These are phyloP conservation scores for Spizaetus ornatus DNA, from an alignment of 2,113 vertebrate genomes.

Conservation along the genomic window DNA sequence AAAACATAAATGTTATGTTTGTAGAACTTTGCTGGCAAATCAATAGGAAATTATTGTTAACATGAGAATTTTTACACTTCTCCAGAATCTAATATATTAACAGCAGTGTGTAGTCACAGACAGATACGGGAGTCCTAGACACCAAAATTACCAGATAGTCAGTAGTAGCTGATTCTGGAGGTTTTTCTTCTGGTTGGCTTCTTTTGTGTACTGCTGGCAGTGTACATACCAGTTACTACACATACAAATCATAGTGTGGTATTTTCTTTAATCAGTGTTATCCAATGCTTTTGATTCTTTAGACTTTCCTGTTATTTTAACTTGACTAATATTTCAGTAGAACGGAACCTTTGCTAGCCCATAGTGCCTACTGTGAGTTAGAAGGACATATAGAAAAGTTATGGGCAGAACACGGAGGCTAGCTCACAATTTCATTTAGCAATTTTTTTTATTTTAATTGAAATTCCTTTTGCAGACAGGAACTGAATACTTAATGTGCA, in stretches of 20 bases:
- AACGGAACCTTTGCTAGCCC: not conserved
- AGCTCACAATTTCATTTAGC: not conserved
- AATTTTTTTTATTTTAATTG: not conserved
- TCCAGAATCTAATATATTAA: not conserved
- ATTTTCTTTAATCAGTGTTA: not conserved
- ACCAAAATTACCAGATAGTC: not conserved
- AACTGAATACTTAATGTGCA: not conserved
- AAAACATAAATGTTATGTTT: not conserved
- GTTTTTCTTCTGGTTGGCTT: not conserved
- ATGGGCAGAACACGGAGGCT: not conserved
- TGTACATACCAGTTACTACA: not conserved
- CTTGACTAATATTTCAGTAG: not conserved
- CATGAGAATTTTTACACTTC: not conserved
- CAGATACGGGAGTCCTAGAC: not conserved
- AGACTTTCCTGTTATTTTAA: not conserved
- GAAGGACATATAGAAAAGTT: not conserved
- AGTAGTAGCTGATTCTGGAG: not conserved
- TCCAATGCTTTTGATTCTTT: not conserved
- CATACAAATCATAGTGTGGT: not conserved
- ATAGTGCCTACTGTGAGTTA: not conserved
- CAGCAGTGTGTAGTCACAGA: not conserved
- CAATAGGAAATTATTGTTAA: not conserved
- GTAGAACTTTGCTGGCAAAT: not conserved
- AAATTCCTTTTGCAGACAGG: not conserved
- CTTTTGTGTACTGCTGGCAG: not conserved